phyloP scores from a whole-genome alignment of 2,113 vertebrate genomes.

The Serilophus lunatus region DNA sequence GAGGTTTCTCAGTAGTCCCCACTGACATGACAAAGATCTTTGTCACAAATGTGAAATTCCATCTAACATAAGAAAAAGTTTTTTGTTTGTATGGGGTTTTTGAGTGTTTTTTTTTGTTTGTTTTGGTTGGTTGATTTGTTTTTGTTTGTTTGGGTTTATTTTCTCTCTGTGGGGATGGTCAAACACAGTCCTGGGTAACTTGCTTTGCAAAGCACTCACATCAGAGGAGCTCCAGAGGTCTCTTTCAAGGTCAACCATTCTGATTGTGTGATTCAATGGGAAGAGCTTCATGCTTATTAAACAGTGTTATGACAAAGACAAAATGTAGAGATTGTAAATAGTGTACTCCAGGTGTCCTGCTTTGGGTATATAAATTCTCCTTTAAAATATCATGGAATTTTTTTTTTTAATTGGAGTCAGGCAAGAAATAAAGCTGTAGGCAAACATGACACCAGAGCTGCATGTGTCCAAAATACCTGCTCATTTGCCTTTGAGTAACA shows the following conservation, averaged over 20 bases:
- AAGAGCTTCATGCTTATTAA: neutral
- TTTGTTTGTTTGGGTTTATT: too few relatives aligned
- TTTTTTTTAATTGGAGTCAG: neutral
- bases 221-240: neutral
- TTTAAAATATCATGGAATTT: neutral
- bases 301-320: neutral
- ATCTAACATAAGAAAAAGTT: neutral
- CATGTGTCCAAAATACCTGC: neutral
- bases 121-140: too few relatives aligned
- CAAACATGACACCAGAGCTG: neutral
- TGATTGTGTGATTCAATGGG: neutral
- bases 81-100: too few relatives aligned
- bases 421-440: neutral
- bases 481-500: neutral
- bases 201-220: neutral
- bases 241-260: neutral
- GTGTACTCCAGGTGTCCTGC: neutral
- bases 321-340: neutral
- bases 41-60: neutral
- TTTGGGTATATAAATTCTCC: neutral
- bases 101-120: too few relatives aligned
- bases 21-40: neutral
- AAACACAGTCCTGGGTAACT: neutral
- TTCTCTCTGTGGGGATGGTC: accelerated
- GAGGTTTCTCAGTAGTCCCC: neutral